Evolutionary conservation across 2,888 invertebrate species (phyloP), one percentile per base, ranked within the genome.

Genomic region (Zaprionus bogoriensis): DNA sequence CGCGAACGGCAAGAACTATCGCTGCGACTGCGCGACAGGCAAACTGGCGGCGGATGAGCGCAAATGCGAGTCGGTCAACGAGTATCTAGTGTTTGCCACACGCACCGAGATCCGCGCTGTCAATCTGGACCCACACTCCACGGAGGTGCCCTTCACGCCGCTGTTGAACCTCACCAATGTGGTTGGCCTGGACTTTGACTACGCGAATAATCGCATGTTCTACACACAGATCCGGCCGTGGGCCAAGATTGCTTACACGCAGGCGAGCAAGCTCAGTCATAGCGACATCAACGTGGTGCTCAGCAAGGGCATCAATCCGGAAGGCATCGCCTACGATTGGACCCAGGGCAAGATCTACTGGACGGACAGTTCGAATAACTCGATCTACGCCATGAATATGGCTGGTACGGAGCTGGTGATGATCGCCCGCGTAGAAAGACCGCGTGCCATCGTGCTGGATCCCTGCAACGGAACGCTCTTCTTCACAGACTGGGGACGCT

Each of bases 291-390:
- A 93, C 42, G 94, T 94, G 54, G 93, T 97, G 1, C 93, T 96
- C 27, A 94, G 91, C 75, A 94, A 94, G 87, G 95, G 96, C 19
- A 96, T 97, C 53, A 97, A 97, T 90, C 97, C 98, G 0, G 97
- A 98, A 90, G 97, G 98, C 3, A 96, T 98, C 67, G 97, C 98
- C 0, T 98, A 98, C 88, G 99, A 99, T 89, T 99, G 99, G 99
- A 97, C 99, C 0, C 97, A 97, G 77, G 96, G 96, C 89, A 99
- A 98, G 90, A 94, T 99, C 30, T 99, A 99, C 90, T 99, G 98
- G 98, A 98, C 99, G 0, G 99, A 99, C 87, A 97, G 97, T 23
- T 95, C 96, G 0, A 98, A 98, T 80, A 97, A 97, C 82, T 96
- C 97, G 9, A 98, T 98, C 55, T 98, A 98, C 86, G 96, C 98